phyloP scores from a whole-genome alignment of 2,888 invertebrate genomes.

The Aethes cnicana region DNA sequence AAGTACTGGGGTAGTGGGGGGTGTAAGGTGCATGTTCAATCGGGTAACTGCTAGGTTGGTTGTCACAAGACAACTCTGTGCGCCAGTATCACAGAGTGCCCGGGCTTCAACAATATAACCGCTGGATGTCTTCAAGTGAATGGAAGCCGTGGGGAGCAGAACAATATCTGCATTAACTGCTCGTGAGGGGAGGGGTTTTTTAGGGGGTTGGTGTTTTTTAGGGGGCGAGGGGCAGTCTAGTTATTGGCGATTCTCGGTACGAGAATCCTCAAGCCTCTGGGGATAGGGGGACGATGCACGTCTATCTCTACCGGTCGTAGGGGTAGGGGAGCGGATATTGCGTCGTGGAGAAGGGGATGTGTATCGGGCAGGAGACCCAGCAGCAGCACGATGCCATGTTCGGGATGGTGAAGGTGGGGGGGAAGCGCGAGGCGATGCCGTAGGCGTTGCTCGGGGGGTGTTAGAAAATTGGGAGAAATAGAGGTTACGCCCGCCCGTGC shows the following conservation, averaged over 20 bases:
- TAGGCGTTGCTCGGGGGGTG: background rate
- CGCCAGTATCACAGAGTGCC: slow-evolving; percentile 4
- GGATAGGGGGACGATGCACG: background rate
- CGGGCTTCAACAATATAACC: background rate
- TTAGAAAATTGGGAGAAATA: background rate
- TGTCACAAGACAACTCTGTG: background rate
- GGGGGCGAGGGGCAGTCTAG: background rate
- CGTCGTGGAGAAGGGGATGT: background rate
- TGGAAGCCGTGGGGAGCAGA: background rate
- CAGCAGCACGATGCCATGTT: background rate
- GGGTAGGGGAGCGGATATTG: background rate
- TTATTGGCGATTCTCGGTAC: background rate
- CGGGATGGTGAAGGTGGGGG: background rate
- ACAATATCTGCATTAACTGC: background rate
- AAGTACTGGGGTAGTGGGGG: background rate
- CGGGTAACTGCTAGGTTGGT: background rate
- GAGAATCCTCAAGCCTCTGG: background rate
- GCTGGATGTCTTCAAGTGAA: background rate
- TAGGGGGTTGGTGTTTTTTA: background rate
- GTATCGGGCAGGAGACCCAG: background rate
- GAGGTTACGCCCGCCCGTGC: background rate
- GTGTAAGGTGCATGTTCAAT: background rate
- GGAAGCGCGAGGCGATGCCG: background rate
- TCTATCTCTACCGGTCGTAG: background rate
- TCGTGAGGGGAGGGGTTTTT: background rate